A percentile compares a stretch with the other conserved stretches of the same genome.
Conservation (phyloP, 2,797 vertebrate species). For the Varecia variegata region DNA sequence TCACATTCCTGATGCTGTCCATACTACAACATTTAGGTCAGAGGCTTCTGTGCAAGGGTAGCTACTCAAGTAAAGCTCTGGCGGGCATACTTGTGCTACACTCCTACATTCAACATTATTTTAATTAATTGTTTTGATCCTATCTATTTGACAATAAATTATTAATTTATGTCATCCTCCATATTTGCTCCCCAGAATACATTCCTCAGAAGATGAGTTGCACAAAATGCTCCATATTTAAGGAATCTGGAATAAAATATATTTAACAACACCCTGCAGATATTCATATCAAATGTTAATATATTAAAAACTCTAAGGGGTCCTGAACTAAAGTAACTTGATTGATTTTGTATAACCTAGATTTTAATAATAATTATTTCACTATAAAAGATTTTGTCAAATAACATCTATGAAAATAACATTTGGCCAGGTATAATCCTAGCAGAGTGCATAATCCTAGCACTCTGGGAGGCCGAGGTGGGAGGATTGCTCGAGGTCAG, state of each 20-base stretch:
- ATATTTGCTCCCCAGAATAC: not conserved
- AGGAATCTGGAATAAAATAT: not conserved
- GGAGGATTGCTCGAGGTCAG: no score
- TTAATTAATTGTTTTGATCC: not conserved
- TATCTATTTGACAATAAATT: not conserved
- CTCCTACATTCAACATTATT: not conserved
- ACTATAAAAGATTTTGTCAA: not conserved
- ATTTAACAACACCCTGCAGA: not conserved
- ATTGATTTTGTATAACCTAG: not conserved
- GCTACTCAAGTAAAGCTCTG: not conserved
- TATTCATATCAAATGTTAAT: not conserved
- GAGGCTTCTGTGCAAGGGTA: not conserved
- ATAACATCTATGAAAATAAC: constrained; percentile 23
- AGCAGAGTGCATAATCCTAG: no score
- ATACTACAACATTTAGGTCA: not conserved
- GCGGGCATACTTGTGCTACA: not conserved
- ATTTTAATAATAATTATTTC: not conserved
- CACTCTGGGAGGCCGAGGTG: no score
- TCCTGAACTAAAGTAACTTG: not conserved
- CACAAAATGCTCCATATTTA: not conserved
- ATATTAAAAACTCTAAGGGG: not conserved
- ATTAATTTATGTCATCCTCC: not conserved
- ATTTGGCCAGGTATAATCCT: no score
- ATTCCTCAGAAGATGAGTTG: not conserved
- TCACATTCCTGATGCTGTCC: not conserved